Conservation (phyloP, 2,797 vertebrate genomes). For the Lemur catta region DNA sequence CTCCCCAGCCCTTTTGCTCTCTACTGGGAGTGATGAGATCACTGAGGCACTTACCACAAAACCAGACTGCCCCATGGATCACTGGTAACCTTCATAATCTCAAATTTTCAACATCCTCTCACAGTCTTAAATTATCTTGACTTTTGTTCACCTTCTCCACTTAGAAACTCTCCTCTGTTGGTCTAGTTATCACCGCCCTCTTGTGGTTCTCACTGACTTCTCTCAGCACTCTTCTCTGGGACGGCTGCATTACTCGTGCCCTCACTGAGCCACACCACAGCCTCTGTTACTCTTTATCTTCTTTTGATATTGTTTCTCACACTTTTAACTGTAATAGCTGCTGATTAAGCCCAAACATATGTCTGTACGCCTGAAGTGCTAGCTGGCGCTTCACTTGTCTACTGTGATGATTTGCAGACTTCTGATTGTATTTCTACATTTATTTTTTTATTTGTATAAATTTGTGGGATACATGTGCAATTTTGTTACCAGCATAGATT, state of each 20-base stretch:
- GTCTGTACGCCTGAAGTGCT: slow-evolving; percentile 29
- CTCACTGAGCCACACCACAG: background rate
- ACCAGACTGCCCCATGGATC: background rate
- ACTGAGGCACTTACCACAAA: background rate
- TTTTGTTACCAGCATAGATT: too few species aligned
- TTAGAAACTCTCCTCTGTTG: background rate
- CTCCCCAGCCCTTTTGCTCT: background rate
- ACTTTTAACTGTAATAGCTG: background rate
- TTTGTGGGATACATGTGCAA: too few species aligned
- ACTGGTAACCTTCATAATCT: background rate
- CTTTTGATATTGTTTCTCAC: background rate
- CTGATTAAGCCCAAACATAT: background rate
- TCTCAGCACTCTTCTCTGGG: background rate
- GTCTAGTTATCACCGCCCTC: background rate
- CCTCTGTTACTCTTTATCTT: background rate
- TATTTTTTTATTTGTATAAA: too few species aligned
- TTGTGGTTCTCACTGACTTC: background rate
- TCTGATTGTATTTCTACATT: slow-evolving; percentile 77
- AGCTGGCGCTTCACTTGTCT: slow-evolving; percentile 66
- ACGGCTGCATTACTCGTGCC: too few species aligned
- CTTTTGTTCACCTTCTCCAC: background rate
- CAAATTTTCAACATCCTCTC: background rate
- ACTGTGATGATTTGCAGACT: slow-evolving; percentile 67
- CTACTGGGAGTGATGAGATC: background rate
- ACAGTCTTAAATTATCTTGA: background rate